Evolutionary conservation across 2,888 invertebrate genomes (phyloP).

Genomic region (Morpho helenor): DNA sequence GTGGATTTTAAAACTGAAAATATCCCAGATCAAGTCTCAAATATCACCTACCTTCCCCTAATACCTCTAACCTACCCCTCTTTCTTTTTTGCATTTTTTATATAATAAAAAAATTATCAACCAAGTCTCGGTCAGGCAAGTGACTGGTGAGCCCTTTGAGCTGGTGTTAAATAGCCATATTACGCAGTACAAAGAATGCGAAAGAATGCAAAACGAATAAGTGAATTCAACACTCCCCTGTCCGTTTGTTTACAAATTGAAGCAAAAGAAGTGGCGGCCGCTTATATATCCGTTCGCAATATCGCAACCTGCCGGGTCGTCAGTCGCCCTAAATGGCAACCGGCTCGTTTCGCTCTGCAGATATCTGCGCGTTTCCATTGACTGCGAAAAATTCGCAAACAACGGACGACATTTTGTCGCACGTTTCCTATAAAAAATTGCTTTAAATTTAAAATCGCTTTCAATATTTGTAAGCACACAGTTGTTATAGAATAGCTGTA

Average conservation of each 20-base stretch:
- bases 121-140: no score
- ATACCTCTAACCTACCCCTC: no score
- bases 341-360: conserved; percentile 49
- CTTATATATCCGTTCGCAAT: conserved; percentile 16
- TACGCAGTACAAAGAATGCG: no score
- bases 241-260: background rate
- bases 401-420: background rate
- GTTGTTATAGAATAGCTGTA: background rate
- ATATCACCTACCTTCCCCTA: no score
- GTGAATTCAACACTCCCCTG: no score
- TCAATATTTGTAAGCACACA: background rate
- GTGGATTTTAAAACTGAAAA: no score
- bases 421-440: background rate
- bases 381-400: conserved; percentile 13
- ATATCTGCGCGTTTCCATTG: conserved; percentile 40
- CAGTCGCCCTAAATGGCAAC: conserved; percentile 50
- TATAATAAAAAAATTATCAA: no score
- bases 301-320: conserved; percentile 28
- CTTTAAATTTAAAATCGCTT: background rate
- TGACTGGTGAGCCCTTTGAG: no score
- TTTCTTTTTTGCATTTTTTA: no score
- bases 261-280: conserved; percentile 2
- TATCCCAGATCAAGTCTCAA: no score
- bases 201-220: no score
- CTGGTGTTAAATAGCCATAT: no score